phyloP scores from a whole-genome alignment of 2,113 vertebrate species.

The Microtus richardsoni region DNA sequence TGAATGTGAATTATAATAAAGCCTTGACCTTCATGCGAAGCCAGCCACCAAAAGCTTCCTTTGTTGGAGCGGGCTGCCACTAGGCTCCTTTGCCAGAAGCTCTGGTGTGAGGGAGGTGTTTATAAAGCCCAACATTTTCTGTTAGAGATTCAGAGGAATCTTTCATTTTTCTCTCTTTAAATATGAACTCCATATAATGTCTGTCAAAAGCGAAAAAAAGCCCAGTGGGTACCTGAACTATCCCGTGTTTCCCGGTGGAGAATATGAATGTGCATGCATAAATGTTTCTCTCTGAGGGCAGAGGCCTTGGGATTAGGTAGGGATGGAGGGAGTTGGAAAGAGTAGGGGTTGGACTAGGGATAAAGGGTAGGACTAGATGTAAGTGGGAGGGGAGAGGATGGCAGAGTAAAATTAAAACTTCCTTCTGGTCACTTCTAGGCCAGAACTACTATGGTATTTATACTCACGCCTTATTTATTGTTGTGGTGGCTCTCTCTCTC shows the following conservation, averaged over 20 bases:
- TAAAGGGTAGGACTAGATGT: neutral
- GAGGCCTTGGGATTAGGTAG: neutral
- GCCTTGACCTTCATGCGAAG: constrained; percentile 71
- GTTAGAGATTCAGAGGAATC: constrained; percentile 61
- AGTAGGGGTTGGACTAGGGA: neutral
- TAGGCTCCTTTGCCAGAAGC: neutral
- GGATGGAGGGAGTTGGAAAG: neutral
- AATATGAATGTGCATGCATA: constrained; percentile 38
- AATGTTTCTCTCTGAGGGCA: neutral
- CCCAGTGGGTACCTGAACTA: constrained; percentile 67
- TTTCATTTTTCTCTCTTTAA: constrained; percentile 70
- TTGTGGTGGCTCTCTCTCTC: no score
- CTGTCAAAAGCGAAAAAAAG: constrained; percentile 72
- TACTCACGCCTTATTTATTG: neutral
- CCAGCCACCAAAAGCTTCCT: neutral
- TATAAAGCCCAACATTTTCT: constrained; percentile 56
- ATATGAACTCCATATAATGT: constrained; percentile 61
- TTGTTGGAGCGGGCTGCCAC: constrained; percentile 47
- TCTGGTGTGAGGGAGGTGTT: neutral
- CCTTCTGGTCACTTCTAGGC: neutral
- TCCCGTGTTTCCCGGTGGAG: constrained; percentile 3
- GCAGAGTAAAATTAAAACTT: constrained; percentile 22
- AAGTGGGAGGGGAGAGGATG: neutral
- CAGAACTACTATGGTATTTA: neutral
- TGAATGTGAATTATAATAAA: constrained; percentile 71